These are phyloP conservation scores for Sinocyclocheilus anshuiensis DNA, from an alignment of 2,113 vertebrate species.

Conservation along the genomic window DNA sequence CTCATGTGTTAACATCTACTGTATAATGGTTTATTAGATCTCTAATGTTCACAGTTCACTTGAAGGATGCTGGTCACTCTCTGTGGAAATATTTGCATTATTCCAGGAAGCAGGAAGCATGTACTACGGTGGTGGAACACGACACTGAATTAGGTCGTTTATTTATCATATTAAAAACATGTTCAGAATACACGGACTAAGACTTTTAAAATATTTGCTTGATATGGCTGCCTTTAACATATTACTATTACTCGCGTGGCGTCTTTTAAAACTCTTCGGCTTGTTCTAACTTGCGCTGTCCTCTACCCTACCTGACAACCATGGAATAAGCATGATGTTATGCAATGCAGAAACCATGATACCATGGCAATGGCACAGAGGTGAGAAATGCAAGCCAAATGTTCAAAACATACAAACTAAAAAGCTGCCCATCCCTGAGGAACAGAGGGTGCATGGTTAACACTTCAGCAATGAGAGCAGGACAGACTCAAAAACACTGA, in stretches of 20 bases:
- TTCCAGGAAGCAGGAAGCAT: constrained; percentile 11
- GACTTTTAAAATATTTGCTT: neutral
- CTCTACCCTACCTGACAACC: neutral
- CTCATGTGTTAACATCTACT: neutral
- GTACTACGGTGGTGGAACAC: neutral
- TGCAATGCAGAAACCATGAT: constrained; percentile 64
- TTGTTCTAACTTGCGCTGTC: constrained; percentile 23
- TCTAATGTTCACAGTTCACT: neutral
- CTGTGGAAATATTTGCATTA: neutral
- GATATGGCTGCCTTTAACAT: neutral
- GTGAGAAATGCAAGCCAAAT: constrained; percentile 67
- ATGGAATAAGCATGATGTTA: constrained; percentile 28
- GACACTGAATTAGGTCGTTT: neutral
- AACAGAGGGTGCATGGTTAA: constrained; percentile 36
- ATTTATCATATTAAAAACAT: constrained; percentile 4
- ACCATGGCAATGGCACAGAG: constrained; percentile 67
- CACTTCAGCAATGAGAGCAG: constrained; percentile 30
- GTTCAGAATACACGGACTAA: neutral
- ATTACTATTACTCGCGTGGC: neutral
- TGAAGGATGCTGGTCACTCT: neutral
- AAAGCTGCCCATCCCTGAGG: neutral
- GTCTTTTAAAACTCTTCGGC: neutral
- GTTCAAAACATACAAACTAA: constrained; percentile 59
- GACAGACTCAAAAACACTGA: constrained; percentile 4
- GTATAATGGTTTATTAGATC: constrained; percentile 10